These are phyloP conservation scores for Boleophthalmus pectinirostris DNA, from an alignment of 2,113 vertebrate species.

Conservation along the genomic window DNA sequence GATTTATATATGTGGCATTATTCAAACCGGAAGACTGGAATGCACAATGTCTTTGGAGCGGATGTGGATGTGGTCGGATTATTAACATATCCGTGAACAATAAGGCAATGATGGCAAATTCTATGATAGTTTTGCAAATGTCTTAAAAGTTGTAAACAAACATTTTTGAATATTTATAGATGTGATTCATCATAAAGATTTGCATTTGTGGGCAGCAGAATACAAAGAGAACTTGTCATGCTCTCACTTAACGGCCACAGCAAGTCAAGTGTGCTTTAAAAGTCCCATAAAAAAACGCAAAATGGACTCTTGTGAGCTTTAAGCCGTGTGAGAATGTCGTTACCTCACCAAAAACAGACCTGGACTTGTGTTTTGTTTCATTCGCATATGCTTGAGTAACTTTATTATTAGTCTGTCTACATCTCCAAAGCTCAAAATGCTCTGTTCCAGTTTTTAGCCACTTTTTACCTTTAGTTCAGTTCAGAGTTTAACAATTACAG, in stretches of 20 bases:
- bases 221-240: slow-evolving; percentile 22
- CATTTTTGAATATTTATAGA: slow-evolving; percentile 26
- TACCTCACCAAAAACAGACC: no score
- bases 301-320: no score
- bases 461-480: no score
- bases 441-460: no score
- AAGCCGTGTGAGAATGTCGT: no score
- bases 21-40: not conserved
- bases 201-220: slow-evolving; percentile 5
- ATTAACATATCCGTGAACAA: not conserved
- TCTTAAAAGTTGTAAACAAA: slow-evolving; percentile 31
- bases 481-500: no score
- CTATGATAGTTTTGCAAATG: slow-evolving; percentile 43
- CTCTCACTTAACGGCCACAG: slow-evolving; percentile 51
- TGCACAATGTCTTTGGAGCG: not conserved
- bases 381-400: no score
- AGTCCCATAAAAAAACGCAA: no score
- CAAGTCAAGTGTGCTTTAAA: slow-evolving; percentile 7
- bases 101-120: not conserved
- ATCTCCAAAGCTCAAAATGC: no score
- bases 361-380: no score
- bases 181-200: slow-evolving; percentile 17
- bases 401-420: no score
- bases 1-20: not conserved
- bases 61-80: not conserved